A percentile compares a stretch with the other conserved stretches of the same genome.
These are phyloP conservation scores for Uropetala carovei DNA, from an alignment of 2,888 invertebrate species.

Conservation along the genomic window DNA sequence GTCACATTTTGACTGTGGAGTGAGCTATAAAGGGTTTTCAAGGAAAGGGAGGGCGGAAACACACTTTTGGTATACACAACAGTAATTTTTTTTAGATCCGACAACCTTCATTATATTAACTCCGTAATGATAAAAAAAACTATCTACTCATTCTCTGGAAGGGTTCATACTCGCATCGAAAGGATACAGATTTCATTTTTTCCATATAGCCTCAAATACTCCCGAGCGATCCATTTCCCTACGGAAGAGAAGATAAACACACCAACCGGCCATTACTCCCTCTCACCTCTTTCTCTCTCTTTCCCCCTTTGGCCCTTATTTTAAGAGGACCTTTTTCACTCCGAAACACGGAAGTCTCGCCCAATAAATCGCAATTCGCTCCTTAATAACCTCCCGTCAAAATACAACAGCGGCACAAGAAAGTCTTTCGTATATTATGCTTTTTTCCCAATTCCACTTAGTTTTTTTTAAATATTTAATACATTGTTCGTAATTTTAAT, in stretches of 20 bases:
- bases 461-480: slow-evolving; percentile 38
- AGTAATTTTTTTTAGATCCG: slow-evolving; percentile 57
- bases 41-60: neutral
- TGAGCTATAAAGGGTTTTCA: neutral
- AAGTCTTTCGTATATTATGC: slow-evolving; percentile 7
- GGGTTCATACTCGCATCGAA: slow-evolving; percentile 27
- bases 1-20: neutral
- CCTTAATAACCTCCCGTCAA: neutral
- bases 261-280: neutral
- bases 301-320: neutral
- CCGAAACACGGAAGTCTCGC: no score
- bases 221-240: neutral
- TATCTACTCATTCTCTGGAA: slow-evolving; percentile 50
- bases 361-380: neutral
- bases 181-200: neutral
- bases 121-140: slow-evolving; percentile 61
- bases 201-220: neutral
- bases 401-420: slow-evolving; percentile 23
- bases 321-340: neutral
- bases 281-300: neutral
- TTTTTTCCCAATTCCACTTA: slow-evolving; percentile 23
- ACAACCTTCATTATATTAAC: slow-evolving; percentile 50
- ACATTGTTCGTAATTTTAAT: slow-evolving; percentile 43
- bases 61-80: slow-evolving; percentile 64
- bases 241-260: neutral